A percentile compares a stretch with the other conserved stretches of the same genome.
These are phyloP conservation scores for Maccullochella peelii DNA, from an alignment of 2,113 vertebrate species.

Conservation along the genomic window DNA sequence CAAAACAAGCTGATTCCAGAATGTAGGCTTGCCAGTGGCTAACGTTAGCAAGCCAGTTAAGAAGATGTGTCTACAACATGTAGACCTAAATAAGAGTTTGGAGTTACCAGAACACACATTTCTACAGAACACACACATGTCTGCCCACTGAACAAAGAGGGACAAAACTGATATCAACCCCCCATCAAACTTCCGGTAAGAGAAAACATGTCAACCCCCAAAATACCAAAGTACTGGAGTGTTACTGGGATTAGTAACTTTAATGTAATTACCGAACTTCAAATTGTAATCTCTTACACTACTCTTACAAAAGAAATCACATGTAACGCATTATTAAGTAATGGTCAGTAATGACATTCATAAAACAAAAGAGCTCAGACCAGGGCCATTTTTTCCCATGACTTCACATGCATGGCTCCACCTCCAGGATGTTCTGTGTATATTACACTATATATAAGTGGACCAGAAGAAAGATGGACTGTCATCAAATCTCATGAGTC, in stretches of 20 bases:
- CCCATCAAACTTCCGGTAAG: neutral
- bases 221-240: neutral
- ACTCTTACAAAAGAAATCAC: neutral
- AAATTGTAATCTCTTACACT: neutral
- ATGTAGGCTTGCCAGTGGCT: too few species aligned
- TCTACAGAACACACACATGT: neutral
- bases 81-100: neutral
- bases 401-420: conserved; percentile 39
- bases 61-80: neutral
- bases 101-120: neutral
- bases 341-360: conserved; percentile 6
- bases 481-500: conserved; percentile 73
- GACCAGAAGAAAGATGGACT: conserved; percentile 53
- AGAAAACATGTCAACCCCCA: neutral
- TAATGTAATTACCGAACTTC: neutral
- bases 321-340: neutral
- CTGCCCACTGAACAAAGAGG: neutral
- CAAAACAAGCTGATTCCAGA: too few species aligned
- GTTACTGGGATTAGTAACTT: neutral
- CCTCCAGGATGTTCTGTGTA: conserved; percentile 33
- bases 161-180: neutral
- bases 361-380: neutral
- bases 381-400: conserved; percentile 47
- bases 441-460: conserved; percentile 43
- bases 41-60: too few species aligned